These are phyloP conservation scores for Babylonia areolata DNA, from an alignment of 1,140 invertebrate species.

Conservation along the genomic window DNA sequence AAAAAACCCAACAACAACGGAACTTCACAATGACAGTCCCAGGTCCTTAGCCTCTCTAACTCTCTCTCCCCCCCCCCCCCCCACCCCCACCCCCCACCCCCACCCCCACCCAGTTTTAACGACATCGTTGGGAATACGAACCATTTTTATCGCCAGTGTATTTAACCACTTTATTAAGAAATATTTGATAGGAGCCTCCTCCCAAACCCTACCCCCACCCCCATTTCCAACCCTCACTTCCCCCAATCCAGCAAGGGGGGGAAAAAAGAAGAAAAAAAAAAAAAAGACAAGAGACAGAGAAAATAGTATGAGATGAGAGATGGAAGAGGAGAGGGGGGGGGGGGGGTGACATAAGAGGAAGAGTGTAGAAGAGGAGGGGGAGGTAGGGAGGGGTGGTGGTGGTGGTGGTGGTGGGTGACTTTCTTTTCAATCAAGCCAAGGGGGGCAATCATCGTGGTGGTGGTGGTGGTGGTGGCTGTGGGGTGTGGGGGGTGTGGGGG, in stretches of 20 bases:
- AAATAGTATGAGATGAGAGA: not conserved
- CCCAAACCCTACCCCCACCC: not conserved
- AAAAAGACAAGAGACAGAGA: not conserved
- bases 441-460: not conserved
- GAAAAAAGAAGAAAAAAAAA: too few relatives aligned
- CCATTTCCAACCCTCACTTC: not conserved
- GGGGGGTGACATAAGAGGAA: not conserved
- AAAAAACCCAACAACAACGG: too few relatives aligned
- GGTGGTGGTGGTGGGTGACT: not conserved
- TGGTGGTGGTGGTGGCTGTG: too few relatives aligned
- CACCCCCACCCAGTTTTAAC: not conserved
- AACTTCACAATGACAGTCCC: too few relatives aligned
- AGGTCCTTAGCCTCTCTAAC: too few relatives aligned
- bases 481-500: too few relatives aligned
- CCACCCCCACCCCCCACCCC: too few relatives aligned
- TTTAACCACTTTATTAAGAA: constrained; percentile 23
- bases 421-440: not conserved
- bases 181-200: not conserved
- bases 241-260: too few relatives aligned
- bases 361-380: not conserved
- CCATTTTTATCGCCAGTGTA: not conserved
- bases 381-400: not conserved
- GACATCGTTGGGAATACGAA: not conserved
- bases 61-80: too few relatives aligned
- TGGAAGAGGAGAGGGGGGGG: not conserved